Conservation (phyloP, 2,888 invertebrate genomes). For the Drosophila flavopinicola region DNA sequence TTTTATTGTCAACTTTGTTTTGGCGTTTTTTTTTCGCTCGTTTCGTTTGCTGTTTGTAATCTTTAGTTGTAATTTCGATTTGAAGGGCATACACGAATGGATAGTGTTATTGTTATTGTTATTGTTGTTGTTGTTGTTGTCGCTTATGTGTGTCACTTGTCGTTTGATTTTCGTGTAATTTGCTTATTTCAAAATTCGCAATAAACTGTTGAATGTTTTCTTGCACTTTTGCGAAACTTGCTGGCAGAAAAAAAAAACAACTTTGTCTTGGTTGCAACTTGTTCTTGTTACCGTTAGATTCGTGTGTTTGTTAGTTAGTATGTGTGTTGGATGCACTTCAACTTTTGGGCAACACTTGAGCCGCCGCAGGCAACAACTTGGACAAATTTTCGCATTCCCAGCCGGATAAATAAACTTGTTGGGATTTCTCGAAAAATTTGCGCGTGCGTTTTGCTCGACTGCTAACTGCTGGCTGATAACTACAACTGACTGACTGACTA, state of each 20-base stretch:
- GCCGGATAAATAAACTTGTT: conserved; percentile 44
- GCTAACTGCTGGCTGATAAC: conserved; percentile 12
- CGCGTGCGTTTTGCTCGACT: conserved; percentile 38
- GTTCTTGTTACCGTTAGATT: conserved; percentile 43
- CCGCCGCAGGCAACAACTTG: conserved; percentile 39
- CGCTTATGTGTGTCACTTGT: conserved; percentile 52
- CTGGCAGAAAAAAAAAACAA: conserved; percentile 39
- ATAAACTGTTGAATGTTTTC: conserved; percentile 22
- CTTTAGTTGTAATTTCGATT: conserved; percentile 52
- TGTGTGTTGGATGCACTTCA: conserved; percentile 44
- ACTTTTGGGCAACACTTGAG: conserved; percentile 44
- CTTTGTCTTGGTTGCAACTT: conserved; percentile 51
- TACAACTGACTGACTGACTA: conserved; percentile 11
- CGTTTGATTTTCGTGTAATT: conserved; percentile 30
- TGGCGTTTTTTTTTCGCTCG: conserved; percentile 25
- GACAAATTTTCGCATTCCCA: conserved; percentile 61
- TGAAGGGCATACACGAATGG: conserved; percentile 58
- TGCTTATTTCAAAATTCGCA: no score
- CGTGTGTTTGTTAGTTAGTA: background rate
- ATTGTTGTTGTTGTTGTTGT: conserved; percentile 21
- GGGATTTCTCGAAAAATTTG: conserved; percentile 51
- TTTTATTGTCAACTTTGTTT: conserved; percentile 53
- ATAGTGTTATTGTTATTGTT: conserved; percentile 22
- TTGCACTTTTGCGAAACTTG: conserved; percentile 27
- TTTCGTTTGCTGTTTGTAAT: conserved; percentile 14